These are phyloP conservation scores for Antheraea mylitta DNA, from an alignment of 1,140 invertebrate species.

Conservation along the genomic window DNA sequence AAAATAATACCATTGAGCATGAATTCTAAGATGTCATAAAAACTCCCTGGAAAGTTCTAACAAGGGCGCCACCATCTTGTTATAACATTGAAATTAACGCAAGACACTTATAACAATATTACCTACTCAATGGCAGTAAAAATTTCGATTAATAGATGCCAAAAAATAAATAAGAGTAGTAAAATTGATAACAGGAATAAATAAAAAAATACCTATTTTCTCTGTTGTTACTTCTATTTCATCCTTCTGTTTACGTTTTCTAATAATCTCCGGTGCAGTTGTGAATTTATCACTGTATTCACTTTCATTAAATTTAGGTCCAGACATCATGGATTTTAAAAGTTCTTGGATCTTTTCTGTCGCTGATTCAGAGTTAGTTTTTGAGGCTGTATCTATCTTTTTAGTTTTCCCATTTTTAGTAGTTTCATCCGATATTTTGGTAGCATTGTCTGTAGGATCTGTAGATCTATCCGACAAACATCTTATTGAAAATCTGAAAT, in stretches of 20 bases:
- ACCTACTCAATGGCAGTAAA: too few relatives aligned
- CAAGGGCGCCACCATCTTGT: too few relatives aligned
- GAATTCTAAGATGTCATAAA: too few relatives aligned
- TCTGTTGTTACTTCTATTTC: slow-evolving; percentile 55
- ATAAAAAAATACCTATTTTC: slow-evolving; percentile 48
- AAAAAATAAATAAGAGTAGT: too few relatives aligned
- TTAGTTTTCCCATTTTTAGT: slow-evolving; percentile 26
- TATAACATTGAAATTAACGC: too few relatives aligned
- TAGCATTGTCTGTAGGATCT: slow-evolving; percentile 53
- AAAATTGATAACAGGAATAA: neutral
- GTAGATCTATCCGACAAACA: slow-evolving; percentile 61
- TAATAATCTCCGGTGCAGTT: slow-evolving; percentile 51
- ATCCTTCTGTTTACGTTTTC: slow-evolving; percentile 43
- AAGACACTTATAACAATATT: too few relatives aligned
- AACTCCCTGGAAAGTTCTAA: too few relatives aligned
- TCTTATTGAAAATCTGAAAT: slow-evolving; percentile 49
- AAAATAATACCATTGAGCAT: too few relatives aligned
- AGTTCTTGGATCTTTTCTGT: slow-evolving; percentile 71
- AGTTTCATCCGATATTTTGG: slow-evolving; percentile 31
- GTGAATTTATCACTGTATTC: slow-evolving; percentile 61
- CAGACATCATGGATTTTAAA: slow-evolving; percentile 66
- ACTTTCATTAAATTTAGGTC: slow-evolving; percentile 56
- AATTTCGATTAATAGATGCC: too few relatives aligned
- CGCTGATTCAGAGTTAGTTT: slow-evolving; percentile 26
- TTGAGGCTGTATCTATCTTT: neutral